Base-by-base conservation (phyloP, 2,888 invertebrate genomes). In the Isotomurus palustris region DNA sequence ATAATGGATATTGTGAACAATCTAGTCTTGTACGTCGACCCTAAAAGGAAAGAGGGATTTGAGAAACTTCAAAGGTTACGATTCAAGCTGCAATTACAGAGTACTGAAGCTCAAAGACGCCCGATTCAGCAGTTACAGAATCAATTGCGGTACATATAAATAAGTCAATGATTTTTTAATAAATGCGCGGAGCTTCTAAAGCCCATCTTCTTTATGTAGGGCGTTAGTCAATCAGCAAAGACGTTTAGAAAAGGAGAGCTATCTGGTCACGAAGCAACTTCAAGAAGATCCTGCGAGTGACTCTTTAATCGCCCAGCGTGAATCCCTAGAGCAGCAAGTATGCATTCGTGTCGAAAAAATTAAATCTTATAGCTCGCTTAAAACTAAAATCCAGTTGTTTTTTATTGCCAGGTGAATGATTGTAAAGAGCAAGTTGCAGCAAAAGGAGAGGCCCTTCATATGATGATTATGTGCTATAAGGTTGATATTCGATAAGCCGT, bases 1-100 rank as follows among this genome's bases (percentile, higher is more conserved):
- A 84, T 99, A 36, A 79, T 99, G 72, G 99, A 99, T 76, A 89
- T 99, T 70, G 90, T 99, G 2, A 99, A 99, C 79, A 96, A 97
- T 79, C 81, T 99, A 28, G 79, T 99, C 52, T 81, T 99, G 1
- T 95, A 93, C 76, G 94, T 97, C 55, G 97, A 97, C 76, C 96
- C 97, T 0, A 89, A 91, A 73, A 82, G 95, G 54, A 91, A 95
- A 71, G 89, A 93, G 73, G 90, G 91, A 8, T 81, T 88, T 67
- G 95, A 93, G 75, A 80, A 88, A 62, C 79, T 95, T 64, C 91
- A 94, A 61, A 81, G 93, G 53, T 90, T 95, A 88, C 83, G 95
- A 64, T 97, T 99, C 76, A 90, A 95, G 75, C 78, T 96, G 67
- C 94, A 95, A 74, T 78, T 96, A 69, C 88, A 90, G 71, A 88